Evolutionary conservation across 2,888 invertebrate species (phyloP), one percentile per base, ranked within the genome.

Genomic region (Temnothorax ravouxi): DNA sequence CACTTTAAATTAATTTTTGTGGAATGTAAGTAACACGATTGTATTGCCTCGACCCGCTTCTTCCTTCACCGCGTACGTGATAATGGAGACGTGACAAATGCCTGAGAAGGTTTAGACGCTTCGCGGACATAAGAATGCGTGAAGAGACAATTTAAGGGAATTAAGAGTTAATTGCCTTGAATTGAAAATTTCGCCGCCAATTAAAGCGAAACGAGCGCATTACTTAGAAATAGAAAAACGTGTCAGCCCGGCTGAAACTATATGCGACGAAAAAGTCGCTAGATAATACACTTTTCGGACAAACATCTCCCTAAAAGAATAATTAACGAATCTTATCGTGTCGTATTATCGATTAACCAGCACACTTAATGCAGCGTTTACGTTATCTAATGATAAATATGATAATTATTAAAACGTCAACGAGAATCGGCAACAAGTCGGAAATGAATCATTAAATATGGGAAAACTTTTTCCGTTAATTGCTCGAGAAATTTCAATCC

Each of bases 141-240:
- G 72, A 80, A 38, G 34, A 50, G 59, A 72, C 59, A 72, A 80
- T 80, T 80, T 61, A 61, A 34, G 25, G 18, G 72, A 72, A 80
- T 80, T 80, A 72, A 71, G 25, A 47, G 34, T 80, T 80, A 80
- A 71, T 80, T 80, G 72, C 47, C 38, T 80, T 72, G 47, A 80
- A 80, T 80, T 80, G 72, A 72, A 79, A 72, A 80, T 72, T 80
- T 80, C 47, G 38, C 79, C 79, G 79, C 72, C 72, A 71, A 72
- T 72, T 71, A 13, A 59, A 34, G 13, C 34, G 15, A 18, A 71
- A 71, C 34, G 18, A 80, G n/a, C 47, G 13, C 21, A 72, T 69
- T 59, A 38, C 44, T 15, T 21, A 25, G 21, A 79, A 71, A 61
- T 50, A 61, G 59, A 59, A 61, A 80, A 80, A 80, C 41, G 18